These are phyloP conservation scores for Neodiprion fabricii DNA, from an alignment of 1,140 invertebrate species.

Conservation along the genomic window DNA sequence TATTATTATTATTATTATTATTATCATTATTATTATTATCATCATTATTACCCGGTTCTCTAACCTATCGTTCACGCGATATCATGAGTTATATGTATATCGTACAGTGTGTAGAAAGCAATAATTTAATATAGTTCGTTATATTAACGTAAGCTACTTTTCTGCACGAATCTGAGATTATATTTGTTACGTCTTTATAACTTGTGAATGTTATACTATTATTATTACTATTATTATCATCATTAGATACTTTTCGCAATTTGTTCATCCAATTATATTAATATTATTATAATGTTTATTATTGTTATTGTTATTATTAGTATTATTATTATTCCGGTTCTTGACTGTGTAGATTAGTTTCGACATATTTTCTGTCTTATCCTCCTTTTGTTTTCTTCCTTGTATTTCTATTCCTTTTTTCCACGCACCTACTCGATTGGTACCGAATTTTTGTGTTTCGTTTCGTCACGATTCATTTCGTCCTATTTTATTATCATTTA, in stretches of 20 bases:
- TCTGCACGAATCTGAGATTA: background rate
- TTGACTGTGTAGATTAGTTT: too few species aligned
- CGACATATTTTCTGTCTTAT: too few species aligned
- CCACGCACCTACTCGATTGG: background rate
- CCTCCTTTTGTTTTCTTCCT: too few species aligned
- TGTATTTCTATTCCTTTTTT: too few species aligned
- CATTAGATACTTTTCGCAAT: background rate
- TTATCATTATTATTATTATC: background rate
- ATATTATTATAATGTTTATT: too few species aligned
- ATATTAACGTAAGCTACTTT: background rate
- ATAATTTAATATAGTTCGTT: background rate
- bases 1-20: background rate
- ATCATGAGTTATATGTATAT: background rate
- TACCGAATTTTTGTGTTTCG: background rate
- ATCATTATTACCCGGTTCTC: background rate
- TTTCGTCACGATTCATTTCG: background rate
- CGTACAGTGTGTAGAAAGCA: background rate
- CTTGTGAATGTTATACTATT: too few species aligned
- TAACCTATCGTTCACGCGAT: background rate
- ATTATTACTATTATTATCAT: background rate
- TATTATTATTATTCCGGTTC: background rate
- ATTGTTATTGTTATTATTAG: too few species aligned
- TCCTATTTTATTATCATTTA: background rate
- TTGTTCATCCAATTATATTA: background rate
- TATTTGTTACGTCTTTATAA: background rate